Evolutionary conservation across 2,113 vertebrate genomes (phyloP), one percentile per base, ranked within the genome.

Genomic region (Ursus arctos): DNA sequence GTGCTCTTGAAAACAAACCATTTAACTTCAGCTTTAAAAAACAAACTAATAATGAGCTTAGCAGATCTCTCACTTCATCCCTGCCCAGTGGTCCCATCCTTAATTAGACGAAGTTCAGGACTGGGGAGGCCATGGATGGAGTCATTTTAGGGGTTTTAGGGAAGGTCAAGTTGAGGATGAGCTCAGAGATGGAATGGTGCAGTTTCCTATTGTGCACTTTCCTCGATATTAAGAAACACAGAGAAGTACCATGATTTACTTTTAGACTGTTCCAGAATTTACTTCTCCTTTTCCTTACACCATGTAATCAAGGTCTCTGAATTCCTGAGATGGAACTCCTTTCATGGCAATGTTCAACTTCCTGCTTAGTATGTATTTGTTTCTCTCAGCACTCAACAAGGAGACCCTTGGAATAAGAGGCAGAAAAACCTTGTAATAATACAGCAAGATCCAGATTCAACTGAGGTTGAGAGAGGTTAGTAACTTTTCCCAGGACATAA

Each of bases 11-110:
- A 87, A 59, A 47, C 3, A 59, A 83, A 28, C 6, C 33, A 92
- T 88, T 85, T 76, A 96, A 74, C 11, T 31, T 92, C 36, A 69
- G 15, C 53, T 82, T 97, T 94, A 26, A 77, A 74, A 88, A 67
- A 80, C 61, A 33, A 63, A 80, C 28, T 95, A 72, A 19, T n/a
- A 51, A 59, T 19, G 40, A 88, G 31, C 18, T 10, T 84, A 67
- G 55, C 28, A 81, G 26, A 71, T 26, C 26, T 63, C 53, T 33
- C 21, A 40, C 22, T 92, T 43, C 43, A 81, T 47, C 51, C 18
- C 26, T 83, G 19, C 47, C 31, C 36, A 31, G 6, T 43, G 77
- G 59, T n/a, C 28, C 26, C 43, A 26, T 59, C 12, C 55, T 13
- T 65, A 53, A 24, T 24, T 43, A 65, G 53, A 33, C 57, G n/a